Evolutionary conservation across 1,140 invertebrate species (phyloP), one percentile per base, ranked within the genome.

Genomic region (Megalopta genalis): DNA sequence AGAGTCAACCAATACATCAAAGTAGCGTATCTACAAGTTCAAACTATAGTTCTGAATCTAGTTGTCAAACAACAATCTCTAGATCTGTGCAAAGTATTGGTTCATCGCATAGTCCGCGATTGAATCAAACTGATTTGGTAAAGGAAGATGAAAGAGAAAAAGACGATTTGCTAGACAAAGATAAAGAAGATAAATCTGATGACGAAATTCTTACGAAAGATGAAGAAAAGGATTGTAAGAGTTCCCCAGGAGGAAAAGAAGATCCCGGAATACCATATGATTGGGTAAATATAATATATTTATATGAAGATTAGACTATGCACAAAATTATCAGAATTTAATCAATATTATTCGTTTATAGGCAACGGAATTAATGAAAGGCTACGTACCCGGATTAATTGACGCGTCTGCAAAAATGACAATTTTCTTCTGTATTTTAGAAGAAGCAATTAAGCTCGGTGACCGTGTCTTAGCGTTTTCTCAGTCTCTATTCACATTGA

Each of bases 401-500:
- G 97, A 98, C 88, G 98, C 98, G 89, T 98, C 98, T 7, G 96
- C 97, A 2, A 99, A 99, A 93, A 98, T 99, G 96, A 95, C 97
- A 79, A 94, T 99, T 37, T 96, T 99, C 82, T 98, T 99, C 90
- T 97, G 96, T 74, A 97, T 99, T 65, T 94, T 99, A 10, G 96
- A 98, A 84, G 97, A 99, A 92, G 97, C 97, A 81, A 95, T 99
- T 49, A 93, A 94, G 70, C 87, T 97, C 46, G 97, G 97, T 4
- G 99, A 99, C 93, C 95, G 98, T 76, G 94, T 99, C 27, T 94
- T 99, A n/a, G 95, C 99, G 4, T 99, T 99, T 90, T 99, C 98
- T 88, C 98, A 99, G 91, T 99, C 98, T 87, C 94, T 99, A 16
- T 97, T 99, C 82, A 99, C 99, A 0, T 93, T 99, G 60, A 98